Percentiles rank a stretch among this genome's conserved stretches.
phyloP scores from a whole-genome alignment of 2,888 invertebrate genomes.

The Timema podura region DNA sequence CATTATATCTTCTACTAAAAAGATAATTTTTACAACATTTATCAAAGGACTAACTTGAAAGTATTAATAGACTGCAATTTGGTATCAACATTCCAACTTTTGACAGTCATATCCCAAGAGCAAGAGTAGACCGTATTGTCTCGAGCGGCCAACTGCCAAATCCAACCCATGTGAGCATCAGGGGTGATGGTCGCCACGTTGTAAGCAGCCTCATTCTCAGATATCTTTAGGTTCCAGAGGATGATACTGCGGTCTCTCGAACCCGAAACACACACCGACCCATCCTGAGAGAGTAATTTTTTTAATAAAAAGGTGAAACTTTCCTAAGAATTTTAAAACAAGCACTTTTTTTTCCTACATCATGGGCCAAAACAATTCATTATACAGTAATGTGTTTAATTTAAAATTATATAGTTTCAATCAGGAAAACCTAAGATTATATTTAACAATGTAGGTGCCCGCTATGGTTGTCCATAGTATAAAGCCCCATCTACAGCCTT shows the following conservation, averaged over 20 bases:
- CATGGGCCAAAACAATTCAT: too few species aligned
- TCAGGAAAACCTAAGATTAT: too few species aligned
- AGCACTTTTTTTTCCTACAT: background rate
- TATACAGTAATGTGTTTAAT: too few species aligned
- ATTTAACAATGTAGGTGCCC: too few species aligned
- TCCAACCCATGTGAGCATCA: constrained; percentile 60
- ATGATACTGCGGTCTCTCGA: constrained; percentile 56
- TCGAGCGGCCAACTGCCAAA: constrained; percentile 46
- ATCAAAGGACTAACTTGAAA: constrained; percentile 24
- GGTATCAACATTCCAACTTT: constrained; percentile 52
- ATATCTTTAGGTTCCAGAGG: constrained; percentile 47
- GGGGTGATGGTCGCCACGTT: constrained; percentile 43
- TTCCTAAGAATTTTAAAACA: background rate
- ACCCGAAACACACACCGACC: constrained; percentile 42
- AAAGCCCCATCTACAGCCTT: too few species aligned
- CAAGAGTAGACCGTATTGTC: constrained; percentile 54
- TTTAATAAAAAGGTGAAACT: too few species aligned
- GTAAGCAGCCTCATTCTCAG: constrained; percentile 25
- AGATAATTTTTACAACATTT: background rate
- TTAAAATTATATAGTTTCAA: too few species aligned
- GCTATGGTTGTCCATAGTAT: too few species aligned
- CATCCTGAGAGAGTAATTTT: constrained; percentile 13
- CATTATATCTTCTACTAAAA: background rate
- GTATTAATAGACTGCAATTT: constrained; percentile 39
- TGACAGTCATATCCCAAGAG: constrained; percentile 59